Percentiles rank a stretch among this genome's conserved stretches.
phyloP scores from a whole-genome alignment of 2,113 vertebrate species.

The Petroica traversi region DNA sequence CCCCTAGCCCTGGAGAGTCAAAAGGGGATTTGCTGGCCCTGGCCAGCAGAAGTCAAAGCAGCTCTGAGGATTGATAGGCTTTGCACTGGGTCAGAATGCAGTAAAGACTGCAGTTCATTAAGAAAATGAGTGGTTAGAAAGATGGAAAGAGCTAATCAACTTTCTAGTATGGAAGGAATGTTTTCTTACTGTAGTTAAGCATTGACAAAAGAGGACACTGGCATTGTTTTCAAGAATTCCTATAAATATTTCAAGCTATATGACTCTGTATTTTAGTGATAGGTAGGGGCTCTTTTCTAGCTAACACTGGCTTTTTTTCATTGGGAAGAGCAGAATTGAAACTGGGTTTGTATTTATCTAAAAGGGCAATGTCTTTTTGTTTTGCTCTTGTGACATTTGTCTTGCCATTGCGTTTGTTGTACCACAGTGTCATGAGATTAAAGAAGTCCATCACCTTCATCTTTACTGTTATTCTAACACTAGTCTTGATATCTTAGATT shows the following conservation, averaged over 20 bases:
- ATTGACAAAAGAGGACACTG: neutral
- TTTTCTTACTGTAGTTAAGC: neutral
- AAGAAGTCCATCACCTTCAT: neutral
- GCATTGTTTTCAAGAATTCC: neutral
- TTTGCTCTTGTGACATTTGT: neutral
- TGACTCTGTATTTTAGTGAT: neutral
- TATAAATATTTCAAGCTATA: neutral
- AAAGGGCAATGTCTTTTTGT: neutral
- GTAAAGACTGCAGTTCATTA: neutral
- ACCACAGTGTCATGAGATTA: neutral
- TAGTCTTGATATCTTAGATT: neutral
- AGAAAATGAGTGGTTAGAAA: neutral
- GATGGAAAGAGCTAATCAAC: neutral
- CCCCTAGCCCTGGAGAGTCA: accelerated
- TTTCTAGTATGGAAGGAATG: neutral
- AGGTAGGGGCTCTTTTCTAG: neutral
- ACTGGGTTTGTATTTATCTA: neutral
- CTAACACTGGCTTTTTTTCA: neutral
- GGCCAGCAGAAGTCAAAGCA: neutral
- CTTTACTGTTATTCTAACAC: neutral
- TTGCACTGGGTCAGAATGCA: neutral
- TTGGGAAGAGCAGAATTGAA: neutral
- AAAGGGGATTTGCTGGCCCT: neutral
- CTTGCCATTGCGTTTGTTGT: neutral
- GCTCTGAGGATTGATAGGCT: neutral